Evolutionary conservation across 2,113 vertebrate genomes (phyloP), one percentile per base, ranked within the genome.

Genomic region (Cyprinodon tularosa): DNA sequence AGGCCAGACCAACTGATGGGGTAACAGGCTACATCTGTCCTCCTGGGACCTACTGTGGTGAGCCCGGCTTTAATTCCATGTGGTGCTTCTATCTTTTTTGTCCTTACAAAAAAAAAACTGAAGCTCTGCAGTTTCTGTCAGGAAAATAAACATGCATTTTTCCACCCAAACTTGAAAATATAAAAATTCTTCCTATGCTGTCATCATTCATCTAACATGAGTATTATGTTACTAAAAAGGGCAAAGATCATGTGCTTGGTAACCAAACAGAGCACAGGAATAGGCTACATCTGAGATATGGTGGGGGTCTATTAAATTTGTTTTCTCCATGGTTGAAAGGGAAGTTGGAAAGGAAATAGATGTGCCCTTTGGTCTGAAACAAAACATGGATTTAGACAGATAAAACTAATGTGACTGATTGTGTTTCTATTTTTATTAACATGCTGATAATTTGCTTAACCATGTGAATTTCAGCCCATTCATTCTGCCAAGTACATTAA

Each of bases 11-110:
- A 73, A 92, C 76, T 65, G 96, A 97, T 71, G 92, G 92, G 3
- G 77, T 93, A 60, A 95, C 94, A 3, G 97, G 97, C 47, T 93
- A 87, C 60, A 70, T 96, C 79, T 99, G 96, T 22, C 96, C 98
- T 4, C 82, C 72, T n/a, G 97, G 97, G 66, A 92, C 93, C 14
- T 97, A 94, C 78, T 99, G 96, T 90, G 82, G 96, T 98, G 88
- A 94, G 93, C 90, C 20, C 47, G 59, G 62, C 62, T 78, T 66
- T 80, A 62, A 76, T 37, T 53, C 62, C 6, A 74, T 66, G 37
- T 38, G 78, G 68, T 5, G 5, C 4, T n/a, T 77, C 4, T 65
- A 67, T 77, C 3, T 20, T 36, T 11, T 17, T 60, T 78, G 37
- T 64, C 66, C 47, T 72, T 80, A 70, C 38, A 44, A 69, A 9